Evolutionary conservation across 2,113 vertebrate species (phyloP).

Genomic region (Montifringilla adamsi): DNA sequence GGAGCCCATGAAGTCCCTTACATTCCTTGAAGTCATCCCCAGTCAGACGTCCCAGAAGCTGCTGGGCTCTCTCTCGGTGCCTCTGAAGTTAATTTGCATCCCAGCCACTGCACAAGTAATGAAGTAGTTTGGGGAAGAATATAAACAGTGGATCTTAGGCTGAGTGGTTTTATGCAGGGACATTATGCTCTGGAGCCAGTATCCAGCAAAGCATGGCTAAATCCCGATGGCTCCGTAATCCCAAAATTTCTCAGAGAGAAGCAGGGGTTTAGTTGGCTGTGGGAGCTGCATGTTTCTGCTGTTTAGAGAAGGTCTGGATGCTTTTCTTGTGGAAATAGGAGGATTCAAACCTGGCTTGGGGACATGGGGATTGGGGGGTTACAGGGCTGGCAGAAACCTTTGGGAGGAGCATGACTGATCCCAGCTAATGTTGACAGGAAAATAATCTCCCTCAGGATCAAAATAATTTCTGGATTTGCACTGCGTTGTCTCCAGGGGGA

Average conservation of each 20-base stretch:
- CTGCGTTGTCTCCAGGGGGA: accelerated
- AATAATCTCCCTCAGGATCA: background rate
- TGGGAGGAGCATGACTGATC: background rate
- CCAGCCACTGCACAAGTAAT: background rate
- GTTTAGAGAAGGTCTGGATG: background rate
- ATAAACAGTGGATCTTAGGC: background rate
- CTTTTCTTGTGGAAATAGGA: background rate
- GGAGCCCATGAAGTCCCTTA: background rate
- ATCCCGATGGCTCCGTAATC: background rate
- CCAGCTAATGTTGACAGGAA: background rate
- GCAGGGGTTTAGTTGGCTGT: background rate
- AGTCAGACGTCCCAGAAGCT: background rate
- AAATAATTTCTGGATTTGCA: background rate
- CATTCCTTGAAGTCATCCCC: accelerated
- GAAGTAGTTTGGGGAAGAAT: background rate
- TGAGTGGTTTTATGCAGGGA: background rate
- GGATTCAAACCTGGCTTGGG: background rate
- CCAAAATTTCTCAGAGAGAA: background rate
- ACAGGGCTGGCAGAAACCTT: background rate
- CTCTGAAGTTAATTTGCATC: background rate
- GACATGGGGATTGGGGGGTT: background rate
- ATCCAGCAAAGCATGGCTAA: background rate
- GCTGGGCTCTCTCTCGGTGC: accelerated
- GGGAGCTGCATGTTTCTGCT: background rate
- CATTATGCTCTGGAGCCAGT: background rate